These are phyloP conservation scores for Poecilia latipinna DNA, from an alignment of 2,113 vertebrate genomes.

Conservation along the genomic window DNA sequence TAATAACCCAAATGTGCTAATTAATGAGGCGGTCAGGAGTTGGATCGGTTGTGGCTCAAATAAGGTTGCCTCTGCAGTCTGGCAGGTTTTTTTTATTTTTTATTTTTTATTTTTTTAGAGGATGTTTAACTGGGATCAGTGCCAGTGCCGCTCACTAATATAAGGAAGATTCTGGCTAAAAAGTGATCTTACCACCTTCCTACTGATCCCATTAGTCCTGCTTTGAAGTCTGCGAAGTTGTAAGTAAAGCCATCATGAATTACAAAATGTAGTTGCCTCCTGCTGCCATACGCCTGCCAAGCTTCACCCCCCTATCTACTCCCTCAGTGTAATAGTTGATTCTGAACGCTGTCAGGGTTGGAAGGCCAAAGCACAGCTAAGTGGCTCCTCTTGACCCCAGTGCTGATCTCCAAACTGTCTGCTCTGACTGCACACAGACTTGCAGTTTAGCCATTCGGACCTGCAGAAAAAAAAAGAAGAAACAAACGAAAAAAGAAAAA, in stretches of 20 bases:
- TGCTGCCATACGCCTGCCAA: conserved; percentile 55
- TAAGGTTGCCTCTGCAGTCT: conserved; percentile 22
- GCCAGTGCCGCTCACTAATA: conserved; percentile 41
- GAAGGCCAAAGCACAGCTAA: conserved; percentile 73
- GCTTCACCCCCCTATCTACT: conserved; percentile 53
- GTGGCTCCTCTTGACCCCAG: conserved; percentile 78
- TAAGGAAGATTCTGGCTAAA: conserved; percentile 44
- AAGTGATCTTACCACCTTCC: conserved; percentile 44
- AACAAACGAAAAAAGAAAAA: no score
- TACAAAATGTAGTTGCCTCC: conserved; percentile 45
- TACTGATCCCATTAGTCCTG: conserved; percentile 49
- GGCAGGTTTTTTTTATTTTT: conserved; percentile 38
- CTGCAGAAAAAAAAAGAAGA: background rate
- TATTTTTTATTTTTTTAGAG: conserved; percentile 47
- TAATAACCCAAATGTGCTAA: conserved; percentile 12
- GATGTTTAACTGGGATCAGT: conserved; percentile 26
- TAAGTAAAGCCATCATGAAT: conserved; percentile 56
- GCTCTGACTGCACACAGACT: conserved; percentile 55
- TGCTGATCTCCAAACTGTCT: conserved; percentile 70
- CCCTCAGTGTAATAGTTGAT: conserved; percentile 56
- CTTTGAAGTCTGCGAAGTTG: conserved; percentile 57
- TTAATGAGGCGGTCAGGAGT: background rate
- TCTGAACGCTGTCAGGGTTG: conserved; percentile 65
- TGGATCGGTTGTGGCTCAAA: conserved; percentile 30
- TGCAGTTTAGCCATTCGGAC: conserved; percentile 40